A percentile compares a stretch with the other conserved stretches of the same genome.
These are phyloP conservation scores for Boloria selene DNA, from an alignment of 2,888 invertebrate species.

Conservation along the genomic window DNA sequence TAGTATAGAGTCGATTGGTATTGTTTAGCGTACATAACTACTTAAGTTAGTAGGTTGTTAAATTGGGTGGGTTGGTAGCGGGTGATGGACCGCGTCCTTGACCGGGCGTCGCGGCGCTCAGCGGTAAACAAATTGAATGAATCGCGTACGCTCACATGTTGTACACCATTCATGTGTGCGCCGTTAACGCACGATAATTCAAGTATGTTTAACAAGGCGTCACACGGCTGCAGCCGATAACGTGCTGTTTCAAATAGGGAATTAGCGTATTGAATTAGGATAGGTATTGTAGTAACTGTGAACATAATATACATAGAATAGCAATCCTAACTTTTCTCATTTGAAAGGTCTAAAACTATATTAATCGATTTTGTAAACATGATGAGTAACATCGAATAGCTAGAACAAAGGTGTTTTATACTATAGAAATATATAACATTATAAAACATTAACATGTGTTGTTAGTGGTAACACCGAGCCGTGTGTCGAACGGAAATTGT, in stretches of 20 bases:
- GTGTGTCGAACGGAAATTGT: slow-evolving; percentile 60
- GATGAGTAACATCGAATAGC: too few species aligned
- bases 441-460: slow-evolving; percentile 7
- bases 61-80: slow-evolving; percentile 52
- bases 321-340: background rate
- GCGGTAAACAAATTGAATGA: slow-evolving; percentile 80
- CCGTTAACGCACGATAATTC: slow-evolving; percentile 74
- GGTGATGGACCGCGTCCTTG: slow-evolving; percentile 75
- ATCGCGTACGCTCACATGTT: slow-evolving; percentile 72
- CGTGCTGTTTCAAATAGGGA: slow-evolving; percentile 30
- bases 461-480: slow-evolving; percentile 20
- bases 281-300: background rate
- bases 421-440: too few species aligned
- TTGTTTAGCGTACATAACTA: slow-evolving; percentile 33
- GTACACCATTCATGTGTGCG: slow-evolving; percentile 77
- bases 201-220: slow-evolving; percentile 68
- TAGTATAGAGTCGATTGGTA: slow-evolving; percentile 7
- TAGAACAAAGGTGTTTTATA: too few species aligned
- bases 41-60: slow-evolving; percentile 26
- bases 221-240: slow-evolving; percentile 44
- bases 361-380: too few species aligned
- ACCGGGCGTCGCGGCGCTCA: slow-evolving; percentile 65
- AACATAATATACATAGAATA: background rate
- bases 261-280: background rate
- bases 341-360: too few species aligned